phyloP scores from a whole-genome alignment of 2,888 invertebrate genomes.

The Lydus trimaculatus region DNA sequence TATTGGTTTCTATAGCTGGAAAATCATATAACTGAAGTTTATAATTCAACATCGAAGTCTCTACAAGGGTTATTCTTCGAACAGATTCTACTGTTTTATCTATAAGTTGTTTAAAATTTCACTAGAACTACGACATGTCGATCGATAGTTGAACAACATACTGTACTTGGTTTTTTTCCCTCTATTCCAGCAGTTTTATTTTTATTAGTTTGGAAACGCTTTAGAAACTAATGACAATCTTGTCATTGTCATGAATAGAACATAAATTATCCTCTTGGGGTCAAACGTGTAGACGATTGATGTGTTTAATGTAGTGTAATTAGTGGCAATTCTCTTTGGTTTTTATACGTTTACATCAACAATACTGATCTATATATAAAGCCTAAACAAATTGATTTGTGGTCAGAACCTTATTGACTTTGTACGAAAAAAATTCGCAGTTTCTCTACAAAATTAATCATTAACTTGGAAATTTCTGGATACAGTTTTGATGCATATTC shows the following conservation, averaged over 20 bases:
- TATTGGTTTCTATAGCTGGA: too few species aligned
- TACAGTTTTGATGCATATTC: not conserved
- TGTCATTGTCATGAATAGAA: not conserved
- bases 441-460: not conserved
- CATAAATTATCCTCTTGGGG: conserved; percentile 2
- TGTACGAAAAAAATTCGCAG: not conserved
- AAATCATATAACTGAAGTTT: too few species aligned
- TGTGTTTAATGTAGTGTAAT: not conserved
- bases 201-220: not conserved
- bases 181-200: not conserved
- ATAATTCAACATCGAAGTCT: too few species aligned
- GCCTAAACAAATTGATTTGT: not conserved
- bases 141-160: not conserved
- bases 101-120: too few species aligned
- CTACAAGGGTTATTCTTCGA: too few species aligned
- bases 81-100: too few species aligned
- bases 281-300: not conserved
- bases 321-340: not conserved
- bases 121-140: too few species aligned
- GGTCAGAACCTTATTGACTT: not conserved
- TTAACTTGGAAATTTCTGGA: not conserved
- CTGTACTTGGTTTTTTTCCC: not conserved
- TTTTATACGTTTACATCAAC: not conserved
- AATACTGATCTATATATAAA: not conserved
- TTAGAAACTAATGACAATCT: not conserved